Evolutionary conservation across 2,888 invertebrate species (phyloP), one percentile per base, ranked within the genome.

Genomic region (Drosophila dives): DNA sequence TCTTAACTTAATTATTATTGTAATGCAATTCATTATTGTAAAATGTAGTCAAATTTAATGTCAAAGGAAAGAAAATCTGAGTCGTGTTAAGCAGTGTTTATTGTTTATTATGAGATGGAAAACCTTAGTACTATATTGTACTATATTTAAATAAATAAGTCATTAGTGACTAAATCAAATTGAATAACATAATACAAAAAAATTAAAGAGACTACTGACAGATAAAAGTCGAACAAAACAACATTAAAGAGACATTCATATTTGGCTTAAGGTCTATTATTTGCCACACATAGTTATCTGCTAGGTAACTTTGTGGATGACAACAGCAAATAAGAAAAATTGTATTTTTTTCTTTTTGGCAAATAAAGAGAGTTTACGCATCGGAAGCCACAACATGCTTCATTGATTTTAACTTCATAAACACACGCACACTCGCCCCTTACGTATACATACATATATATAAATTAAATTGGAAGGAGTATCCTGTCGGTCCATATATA

Each of bases 321-420:
- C 32, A 32, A n/a, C n/a, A n/a, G 34, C 34, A 36, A 51, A 80
- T 60, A 63, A 40, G 20, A 23, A 65, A 60, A 61, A 60, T 72
- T 78, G 64, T 69, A 50, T 62, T 60, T 20, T 75, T 64, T 63
- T 71, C 54, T 48, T 50, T 70, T 63, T 61, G 73, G 33, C 56
- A 72, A 81, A 72, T 64, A 75, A 77, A 58, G 50, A 62, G 34
- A 59, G 69, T 68, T 79, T 45, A 88, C 86, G 88, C 83, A 81
- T 90, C 83, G 81, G 59, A 77, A 73, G 77, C 66, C 81, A 77
- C 72, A 71, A 58, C 82, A 82, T 83, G 89, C 84, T 86, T 90
- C 87, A 89, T 78, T 90, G 90, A 83, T 67, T 89, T 81, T 74
- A 69, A 86, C 75, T 75, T 77, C 53, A 69, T 62, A 71, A 50